Evolutionary conservation across 1,140 invertebrate species (phyloP).

Genomic region (Drosophila tropicalis): DNA sequence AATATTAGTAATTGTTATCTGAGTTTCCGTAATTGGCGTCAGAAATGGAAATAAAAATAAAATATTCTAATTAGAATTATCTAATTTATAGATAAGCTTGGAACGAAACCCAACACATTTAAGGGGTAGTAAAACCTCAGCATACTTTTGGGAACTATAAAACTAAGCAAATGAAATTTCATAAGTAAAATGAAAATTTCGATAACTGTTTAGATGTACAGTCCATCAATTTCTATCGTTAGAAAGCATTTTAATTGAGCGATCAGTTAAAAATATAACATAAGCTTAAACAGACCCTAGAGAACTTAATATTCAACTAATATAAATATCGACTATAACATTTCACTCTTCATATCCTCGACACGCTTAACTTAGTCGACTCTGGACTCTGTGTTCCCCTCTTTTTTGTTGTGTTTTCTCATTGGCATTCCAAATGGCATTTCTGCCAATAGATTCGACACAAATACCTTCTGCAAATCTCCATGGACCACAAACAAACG

Average conservation of each 20-base stretch:
- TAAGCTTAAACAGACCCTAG: neutral
- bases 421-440: constrained; percentile 13
- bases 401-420: constrained; percentile 1
- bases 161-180: too few species aligned
- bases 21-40: too few species aligned
- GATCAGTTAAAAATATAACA: neutral
- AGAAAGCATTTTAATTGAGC: neutral
- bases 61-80: too few species aligned
- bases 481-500: constrained; percentile 23
- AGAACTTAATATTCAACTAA: neutral
- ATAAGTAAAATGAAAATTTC: too few species aligned
- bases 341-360: constrained; percentile 3
- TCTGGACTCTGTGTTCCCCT: neutral
- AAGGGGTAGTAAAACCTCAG: too few species aligned
- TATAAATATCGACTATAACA: constrained; percentile 14
- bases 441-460: constrained; percentile 25
- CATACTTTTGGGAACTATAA: too few species aligned
- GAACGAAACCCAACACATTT: too few species aligned
- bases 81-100: too few species aligned
- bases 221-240: too few species aligned
- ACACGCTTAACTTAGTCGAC: constrained; percentile 14
- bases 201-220: neutral
- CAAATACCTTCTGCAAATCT: constrained; percentile 23
- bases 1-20: too few species aligned
- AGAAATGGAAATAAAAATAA: too few species aligned